Conservation (phyloP, 92 coral and sea anemone species). For the Nematostella vectensis region DNA sequence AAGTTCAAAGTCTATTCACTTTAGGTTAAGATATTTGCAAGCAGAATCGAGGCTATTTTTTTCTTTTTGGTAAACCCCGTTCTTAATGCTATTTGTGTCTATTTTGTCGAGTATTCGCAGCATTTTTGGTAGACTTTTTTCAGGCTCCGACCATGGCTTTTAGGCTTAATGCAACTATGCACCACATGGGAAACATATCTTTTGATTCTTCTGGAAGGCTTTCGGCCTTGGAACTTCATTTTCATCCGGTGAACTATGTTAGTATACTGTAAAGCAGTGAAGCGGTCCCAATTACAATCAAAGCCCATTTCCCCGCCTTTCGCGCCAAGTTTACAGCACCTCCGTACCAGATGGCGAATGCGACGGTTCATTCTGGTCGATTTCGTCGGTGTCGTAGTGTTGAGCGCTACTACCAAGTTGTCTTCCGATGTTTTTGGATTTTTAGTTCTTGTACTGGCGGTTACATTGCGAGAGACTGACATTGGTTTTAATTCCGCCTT, state of each 20-base stretch:
- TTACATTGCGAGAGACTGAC: too few relatives aligned
- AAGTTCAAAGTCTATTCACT: too few relatives aligned
- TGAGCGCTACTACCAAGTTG: too few relatives aligned
- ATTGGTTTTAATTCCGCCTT: too few relatives aligned
- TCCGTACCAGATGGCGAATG: not conserved
- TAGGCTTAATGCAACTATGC: conserved; percentile 3
- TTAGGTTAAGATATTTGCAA: too few relatives aligned
- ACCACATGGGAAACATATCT: conserved; percentile 5
- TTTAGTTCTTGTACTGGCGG: too few relatives aligned
- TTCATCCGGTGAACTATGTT: conserved; percentile 20
- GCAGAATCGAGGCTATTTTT: too few relatives aligned
- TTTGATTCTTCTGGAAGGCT: conserved; percentile 6
- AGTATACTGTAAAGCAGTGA: conserved; percentile 4
- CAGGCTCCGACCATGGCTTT: too few relatives aligned
- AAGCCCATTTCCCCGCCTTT: conserved; percentile 5
- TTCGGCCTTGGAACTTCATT: conserved; percentile 19
- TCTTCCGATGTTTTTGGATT: too few relatives aligned
- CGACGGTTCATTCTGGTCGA: not conserved
- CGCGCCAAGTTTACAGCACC: conserved; percentile 9
- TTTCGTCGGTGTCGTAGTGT: not conserved
- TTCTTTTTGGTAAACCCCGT: too few relatives aligned
- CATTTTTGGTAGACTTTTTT: conserved; percentile 11
- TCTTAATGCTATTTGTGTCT: too few relatives aligned
- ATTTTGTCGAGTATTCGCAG: too few relatives aligned
- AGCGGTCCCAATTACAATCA: conserved; percentile 10